These are phyloP conservation scores for Actinemys pallida DNA, from an alignment of 2,113 vertebrate genomes.

Conservation along the genomic window DNA sequence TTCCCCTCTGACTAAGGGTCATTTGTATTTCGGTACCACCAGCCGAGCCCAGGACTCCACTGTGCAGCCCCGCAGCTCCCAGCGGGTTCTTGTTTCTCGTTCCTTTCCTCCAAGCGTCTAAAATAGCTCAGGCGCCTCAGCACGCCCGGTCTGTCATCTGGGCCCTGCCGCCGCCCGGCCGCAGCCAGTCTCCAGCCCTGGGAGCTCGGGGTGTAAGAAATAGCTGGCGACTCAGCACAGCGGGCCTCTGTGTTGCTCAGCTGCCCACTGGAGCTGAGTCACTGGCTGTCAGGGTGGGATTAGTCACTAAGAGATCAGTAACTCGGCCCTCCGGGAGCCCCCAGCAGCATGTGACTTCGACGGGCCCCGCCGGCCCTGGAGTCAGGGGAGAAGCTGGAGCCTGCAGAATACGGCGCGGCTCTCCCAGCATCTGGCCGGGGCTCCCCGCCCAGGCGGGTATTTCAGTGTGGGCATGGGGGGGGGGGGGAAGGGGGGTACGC, in stretches of 20 bases:
- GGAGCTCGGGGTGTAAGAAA: neutral
- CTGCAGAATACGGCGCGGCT: neutral
- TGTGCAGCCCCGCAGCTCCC: neutral
- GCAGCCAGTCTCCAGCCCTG: neutral
- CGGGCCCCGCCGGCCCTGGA: neutral
- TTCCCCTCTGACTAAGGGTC: neutral
- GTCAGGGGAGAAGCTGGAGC: neutral
- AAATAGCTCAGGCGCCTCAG: neutral
- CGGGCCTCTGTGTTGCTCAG: neutral
- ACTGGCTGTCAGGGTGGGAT: neutral
- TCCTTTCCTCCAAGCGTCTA: neutral
- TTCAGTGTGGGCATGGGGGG: neutral
- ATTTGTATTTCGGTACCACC: neutral
- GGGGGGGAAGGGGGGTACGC: neutral
- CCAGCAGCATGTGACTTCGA: neutral
- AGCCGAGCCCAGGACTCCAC: neutral
- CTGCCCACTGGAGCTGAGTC: neutral
- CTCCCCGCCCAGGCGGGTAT: neutral
- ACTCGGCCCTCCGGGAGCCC: neutral
- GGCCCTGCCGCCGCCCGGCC: neutral
- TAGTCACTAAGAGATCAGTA: neutral
- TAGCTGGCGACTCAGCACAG: neutral
- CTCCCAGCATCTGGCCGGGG: neutral
- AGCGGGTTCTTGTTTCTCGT: neutral
- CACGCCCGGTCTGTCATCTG: rapidly evolving